Conservation (phyloP, 2,888 invertebrate genomes). For the Lampropteryx suffumata region DNA sequence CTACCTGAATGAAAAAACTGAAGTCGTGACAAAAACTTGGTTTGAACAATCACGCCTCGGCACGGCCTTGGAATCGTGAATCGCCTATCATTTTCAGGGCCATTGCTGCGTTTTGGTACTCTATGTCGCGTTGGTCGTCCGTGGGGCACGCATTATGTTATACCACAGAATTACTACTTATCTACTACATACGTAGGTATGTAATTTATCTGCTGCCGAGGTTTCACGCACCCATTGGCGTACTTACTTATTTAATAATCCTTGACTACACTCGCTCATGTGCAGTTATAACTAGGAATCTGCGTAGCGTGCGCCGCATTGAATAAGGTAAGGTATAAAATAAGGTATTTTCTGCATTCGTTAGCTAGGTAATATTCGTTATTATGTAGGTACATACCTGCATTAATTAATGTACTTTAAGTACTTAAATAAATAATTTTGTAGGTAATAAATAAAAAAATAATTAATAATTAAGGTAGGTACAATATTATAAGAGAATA, state of each 20-base stretch:
- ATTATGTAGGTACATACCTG: too few species aligned
- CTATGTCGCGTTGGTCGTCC: conserved; percentile 41
- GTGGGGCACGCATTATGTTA: conserved; percentile 48
- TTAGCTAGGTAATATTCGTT: too few species aligned
- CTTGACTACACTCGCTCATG: conserved; percentile 46
- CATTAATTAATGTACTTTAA: too few species aligned
- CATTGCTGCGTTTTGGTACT: conserved; percentile 64
- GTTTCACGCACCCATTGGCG: conserved; percentile 41
- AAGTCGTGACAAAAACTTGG: conserved; percentile 1
- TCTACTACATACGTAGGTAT: neutral
- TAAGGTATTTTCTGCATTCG: too few species aligned
- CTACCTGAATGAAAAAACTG: neutral
- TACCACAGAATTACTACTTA: neutral
- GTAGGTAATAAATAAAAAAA: too few species aligned
- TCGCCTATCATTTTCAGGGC: conserved; percentile 66
- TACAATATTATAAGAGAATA: too few species aligned
- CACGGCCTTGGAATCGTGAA: conserved; percentile 51
- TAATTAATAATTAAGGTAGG: too few species aligned
- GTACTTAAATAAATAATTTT: too few species aligned
- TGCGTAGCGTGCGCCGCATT: conserved; percentile 2
- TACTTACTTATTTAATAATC: too few species aligned
- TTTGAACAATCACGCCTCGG: conserved; percentile 6
- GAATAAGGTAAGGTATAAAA: too few species aligned
- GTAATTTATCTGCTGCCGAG: too few species aligned
- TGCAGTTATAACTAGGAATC: neutral